Percentiles rank a stretch among this genome's conserved stretches.
These are phyloP conservation scores for Anomalospiza imberbis DNA, from an alignment of 2,797 vertebrate species.

Conservation along the genomic window DNA sequence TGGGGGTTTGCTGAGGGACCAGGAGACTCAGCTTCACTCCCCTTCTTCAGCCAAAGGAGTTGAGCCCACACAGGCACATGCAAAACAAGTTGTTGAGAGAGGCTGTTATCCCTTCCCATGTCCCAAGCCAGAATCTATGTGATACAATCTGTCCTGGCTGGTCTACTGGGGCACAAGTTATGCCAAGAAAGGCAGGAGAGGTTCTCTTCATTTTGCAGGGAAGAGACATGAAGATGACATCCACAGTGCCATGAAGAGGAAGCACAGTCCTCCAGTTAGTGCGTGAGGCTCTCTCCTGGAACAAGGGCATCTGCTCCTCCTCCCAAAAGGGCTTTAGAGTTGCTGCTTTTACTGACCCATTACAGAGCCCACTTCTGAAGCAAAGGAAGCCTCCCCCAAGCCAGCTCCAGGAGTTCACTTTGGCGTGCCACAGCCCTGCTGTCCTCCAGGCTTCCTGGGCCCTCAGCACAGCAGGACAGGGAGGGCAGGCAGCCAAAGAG, in stretches of 20 bases:
- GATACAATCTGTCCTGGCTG: not conserved
- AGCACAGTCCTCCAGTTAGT: not conserved
- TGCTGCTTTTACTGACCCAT: not conserved
- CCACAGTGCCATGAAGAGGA: not conserved
- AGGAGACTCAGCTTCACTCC: not conserved
- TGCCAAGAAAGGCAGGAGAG: not conserved
- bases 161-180: not conserved
- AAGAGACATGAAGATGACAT: accelerated
- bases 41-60: not conserved
- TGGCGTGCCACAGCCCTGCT: accelerated
- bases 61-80: accelerated
- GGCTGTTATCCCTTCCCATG: not conserved
- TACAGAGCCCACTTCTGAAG: not conserved
- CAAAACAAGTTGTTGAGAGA: not conserved
- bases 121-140: not conserved
- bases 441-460: not conserved
- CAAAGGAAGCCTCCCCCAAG: not conserved
- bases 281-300: not conserved
- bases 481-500: not conserved
- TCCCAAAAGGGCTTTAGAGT: not conserved
- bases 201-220: not conserved
- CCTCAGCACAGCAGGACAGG: not conserved
- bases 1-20: accelerated
- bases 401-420: not conserved
- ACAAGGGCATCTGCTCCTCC: not conserved